A percentile compares a stretch with the other conserved stretches of the same genome.
phyloP scores from a whole-genome alignment of 2,113 vertebrate genomes.

The Pseudorectes ferrugineus region DNA sequence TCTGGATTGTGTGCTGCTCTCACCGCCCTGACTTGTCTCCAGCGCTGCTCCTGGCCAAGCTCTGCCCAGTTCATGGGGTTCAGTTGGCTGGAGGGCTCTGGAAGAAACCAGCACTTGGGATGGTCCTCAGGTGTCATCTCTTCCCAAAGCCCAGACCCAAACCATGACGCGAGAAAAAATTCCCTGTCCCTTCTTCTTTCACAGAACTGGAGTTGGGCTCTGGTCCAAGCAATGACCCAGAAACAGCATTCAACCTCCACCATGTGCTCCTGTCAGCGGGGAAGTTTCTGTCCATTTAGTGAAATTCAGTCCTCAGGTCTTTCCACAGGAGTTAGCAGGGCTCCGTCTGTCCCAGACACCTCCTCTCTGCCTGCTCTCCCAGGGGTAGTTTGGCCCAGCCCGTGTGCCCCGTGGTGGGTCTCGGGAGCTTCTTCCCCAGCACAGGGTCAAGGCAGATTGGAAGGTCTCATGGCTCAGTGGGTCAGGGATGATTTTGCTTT shows the following conservation, averaged over 20 bases:
- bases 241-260: fast-evolving
- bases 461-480: background rate
- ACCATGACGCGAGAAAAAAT: background rate
- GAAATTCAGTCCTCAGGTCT: background rate
- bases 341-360: background rate
- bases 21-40: background rate
- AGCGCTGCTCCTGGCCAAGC: background rate
- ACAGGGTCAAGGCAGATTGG: background rate
- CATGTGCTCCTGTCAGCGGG: fast-evolving
- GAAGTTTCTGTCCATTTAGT: background rate
- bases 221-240: background rate
- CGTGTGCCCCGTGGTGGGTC: fast-evolving
- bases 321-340: background rate
- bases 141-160: background rate
- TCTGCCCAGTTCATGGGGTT: fast-evolving
- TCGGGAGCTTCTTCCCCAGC: background rate
- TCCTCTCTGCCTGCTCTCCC: background rate
- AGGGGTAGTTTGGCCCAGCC: background rate
- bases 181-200: background rate
- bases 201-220: background rate
- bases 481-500: background rate
- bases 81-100: background rate
- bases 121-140: background rate
- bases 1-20: fast-evolving
- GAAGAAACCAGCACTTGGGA: background rate